Conservation (phyloP, 2,797 vertebrate genomes). For the Coregonus ussuriensis region DNA sequence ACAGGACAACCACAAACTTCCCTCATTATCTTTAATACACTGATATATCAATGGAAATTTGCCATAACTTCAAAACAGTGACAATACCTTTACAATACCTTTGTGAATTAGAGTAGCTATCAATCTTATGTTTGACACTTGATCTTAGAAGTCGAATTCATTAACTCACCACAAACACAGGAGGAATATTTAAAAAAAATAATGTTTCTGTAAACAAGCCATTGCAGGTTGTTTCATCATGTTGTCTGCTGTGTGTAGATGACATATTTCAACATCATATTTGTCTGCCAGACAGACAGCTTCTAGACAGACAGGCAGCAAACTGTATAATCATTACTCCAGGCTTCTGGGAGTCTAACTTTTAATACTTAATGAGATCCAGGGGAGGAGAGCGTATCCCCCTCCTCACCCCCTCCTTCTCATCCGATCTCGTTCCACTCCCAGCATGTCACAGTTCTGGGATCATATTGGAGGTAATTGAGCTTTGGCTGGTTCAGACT, state of each 20-base stretch:
- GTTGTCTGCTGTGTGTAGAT: constrained; percentile 21
- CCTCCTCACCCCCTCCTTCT: background rate
- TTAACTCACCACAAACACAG: background rate
- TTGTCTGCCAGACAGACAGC: constrained; percentile 15
- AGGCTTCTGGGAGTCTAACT: constrained; percentile 3
- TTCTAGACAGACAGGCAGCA: constrained; percentile 21
- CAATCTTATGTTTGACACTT: constrained; percentile 5
- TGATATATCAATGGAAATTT: background rate
- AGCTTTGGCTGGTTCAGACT: background rate
- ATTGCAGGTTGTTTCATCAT: constrained; percentile 69
- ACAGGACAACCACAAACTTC: background rate
- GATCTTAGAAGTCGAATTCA: background rate
- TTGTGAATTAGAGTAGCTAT: constrained; percentile 26
- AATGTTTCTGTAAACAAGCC: constrained; percentile 47
- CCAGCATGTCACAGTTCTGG: background rate
- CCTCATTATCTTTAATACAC: background rate
- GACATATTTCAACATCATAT: constrained; percentile 27
- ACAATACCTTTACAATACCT: background rate
- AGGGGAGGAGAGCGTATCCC: constrained; percentile 1
- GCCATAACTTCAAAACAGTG: background rate
- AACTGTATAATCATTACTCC: constrained; percentile 29
- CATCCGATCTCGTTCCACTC: background rate
- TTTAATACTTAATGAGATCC: constrained; percentile 2
- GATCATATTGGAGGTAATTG: background rate
- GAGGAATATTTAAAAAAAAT: constrained; percentile 40